Evolutionary conservation across 2,113 vertebrate genomes (phyloP).

Genomic region (Heteronetta atricapilla): DNA sequence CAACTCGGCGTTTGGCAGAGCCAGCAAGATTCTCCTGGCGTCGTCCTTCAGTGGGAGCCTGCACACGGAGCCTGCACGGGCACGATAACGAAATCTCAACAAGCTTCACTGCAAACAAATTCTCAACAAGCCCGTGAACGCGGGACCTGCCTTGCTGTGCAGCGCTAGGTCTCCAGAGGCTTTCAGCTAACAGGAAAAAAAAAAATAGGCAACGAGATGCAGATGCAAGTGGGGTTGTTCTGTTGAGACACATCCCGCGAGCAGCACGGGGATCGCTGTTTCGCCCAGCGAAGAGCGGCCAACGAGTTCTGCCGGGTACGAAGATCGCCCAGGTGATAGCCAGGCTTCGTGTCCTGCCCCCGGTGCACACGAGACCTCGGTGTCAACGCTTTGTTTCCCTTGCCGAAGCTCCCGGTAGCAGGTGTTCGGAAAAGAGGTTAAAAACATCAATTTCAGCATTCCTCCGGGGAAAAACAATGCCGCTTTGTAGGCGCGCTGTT

Average conservation of each 20-base stretch:
- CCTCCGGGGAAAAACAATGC: neutral
- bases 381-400: neutral
- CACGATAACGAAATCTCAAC: neutral
- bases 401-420: neutral
- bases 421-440: neutral
- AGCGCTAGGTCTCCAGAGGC: neutral
- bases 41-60: neutral
- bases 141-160: neutral
- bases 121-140: neutral
- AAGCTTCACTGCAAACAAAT: neutral
- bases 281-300: neutral
- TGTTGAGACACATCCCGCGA: neutral
- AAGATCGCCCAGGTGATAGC: neutral
- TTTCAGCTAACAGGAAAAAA: neutral
- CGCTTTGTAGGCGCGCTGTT: neutral
- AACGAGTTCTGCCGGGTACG: neutral
- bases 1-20: fast-evolving
- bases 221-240: fast-evolving
- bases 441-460: neutral
- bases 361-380: fast-evolving
- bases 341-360: neutral
- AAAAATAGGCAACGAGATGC: fast-evolving
- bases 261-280: neutral
- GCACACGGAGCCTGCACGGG: neutral
- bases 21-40: fast-evolving